These are phyloP conservation scores for Pelusios castaneus DNA, from an alignment of 2,113 vertebrate species.

Conservation along the genomic window DNA sequence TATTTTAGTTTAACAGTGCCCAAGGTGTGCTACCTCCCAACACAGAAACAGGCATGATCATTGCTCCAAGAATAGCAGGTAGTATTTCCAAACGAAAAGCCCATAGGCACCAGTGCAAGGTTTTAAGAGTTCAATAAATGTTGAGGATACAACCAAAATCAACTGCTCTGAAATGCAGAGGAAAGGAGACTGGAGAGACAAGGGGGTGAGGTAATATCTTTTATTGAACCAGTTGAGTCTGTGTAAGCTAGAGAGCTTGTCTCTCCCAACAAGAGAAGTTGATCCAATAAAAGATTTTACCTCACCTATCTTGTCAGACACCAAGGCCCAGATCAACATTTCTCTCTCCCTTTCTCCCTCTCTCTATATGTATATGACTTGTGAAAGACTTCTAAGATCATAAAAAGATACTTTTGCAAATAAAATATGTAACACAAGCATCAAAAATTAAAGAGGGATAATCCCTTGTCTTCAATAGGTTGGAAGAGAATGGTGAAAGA, in stretches of 20 bases:
- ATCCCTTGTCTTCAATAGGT: not conserved
- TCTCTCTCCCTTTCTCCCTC: not conserved
- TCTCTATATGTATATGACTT: not conserved
- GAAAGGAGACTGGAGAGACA: not conserved
- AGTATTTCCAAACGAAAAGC: constrained; percentile 25
- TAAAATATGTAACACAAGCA: not conserved
- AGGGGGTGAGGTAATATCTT: not conserved
- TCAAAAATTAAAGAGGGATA: not conserved
- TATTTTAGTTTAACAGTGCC: not conserved
- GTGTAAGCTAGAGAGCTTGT: not conserved
- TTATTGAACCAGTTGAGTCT: not conserved
- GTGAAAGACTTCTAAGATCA: not conserved
- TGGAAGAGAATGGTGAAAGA: constrained; percentile 14
- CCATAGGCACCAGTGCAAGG: not conserved
- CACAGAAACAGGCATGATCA: not conserved
- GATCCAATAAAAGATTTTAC: not conserved
- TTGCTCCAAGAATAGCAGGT: not conserved
- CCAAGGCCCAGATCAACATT: not conserved
- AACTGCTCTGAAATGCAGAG: not conserved
- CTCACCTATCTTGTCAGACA: not conserved
- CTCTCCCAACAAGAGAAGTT: not conserved
- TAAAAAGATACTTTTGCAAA: constrained; percentile 20
- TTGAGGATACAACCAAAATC: not conserved
- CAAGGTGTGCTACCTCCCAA: not conserved
- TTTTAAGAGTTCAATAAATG: not conserved